Evolutionary conservation across 2,888 invertebrate species (phyloP), one percentile per base, ranked within the genome.

Genomic region (Stenodema calcarata): DNA sequence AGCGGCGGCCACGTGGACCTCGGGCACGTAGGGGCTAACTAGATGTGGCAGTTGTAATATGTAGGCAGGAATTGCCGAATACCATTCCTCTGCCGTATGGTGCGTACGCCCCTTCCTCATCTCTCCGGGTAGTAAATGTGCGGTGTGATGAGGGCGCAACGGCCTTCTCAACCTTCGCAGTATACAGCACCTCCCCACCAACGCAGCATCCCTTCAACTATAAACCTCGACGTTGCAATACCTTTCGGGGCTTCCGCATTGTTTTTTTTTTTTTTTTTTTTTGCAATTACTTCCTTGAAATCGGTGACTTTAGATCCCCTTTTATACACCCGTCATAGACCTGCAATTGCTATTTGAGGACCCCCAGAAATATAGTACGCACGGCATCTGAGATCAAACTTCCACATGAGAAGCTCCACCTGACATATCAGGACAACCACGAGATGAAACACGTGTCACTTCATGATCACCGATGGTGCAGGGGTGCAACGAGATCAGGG

Each of bases 41-140:
- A 54, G 82, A 82, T 62, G 82, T 82, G 82, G 82, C 82, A 82
- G 82, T 82, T 82, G 82, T 82, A 82, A 69, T 82, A 82, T 82
- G 82, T 82, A 35, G 62, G 82, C 44, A 70, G 82, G 82, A 69
- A 82, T 82, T 70, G 82, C 82, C 62, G 82, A 82, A 82, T 82
- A 82, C 82, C 82, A 82, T 82, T 82, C 82, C 82, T 82, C 41
- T 69, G 41, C 62, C 18, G 23, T 4, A 1, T 42, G 70, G 35
- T 18, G 18, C n/a, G 35, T 35, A 7, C 4, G 35, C n/a, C 28
- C 27, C 30, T 35, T 35, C 35, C 4, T 35, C 35, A 35, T 35
- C 2, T 35, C 54, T 11, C 28, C 12, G 54, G 82, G 82, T 69
- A 62, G 82, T 82, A 82, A 82, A 82, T 70, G 82, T 41, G 28